phyloP scores from a whole-genome alignment of 1,140 invertebrate genomes.

The Capitella teleta region DNA sequence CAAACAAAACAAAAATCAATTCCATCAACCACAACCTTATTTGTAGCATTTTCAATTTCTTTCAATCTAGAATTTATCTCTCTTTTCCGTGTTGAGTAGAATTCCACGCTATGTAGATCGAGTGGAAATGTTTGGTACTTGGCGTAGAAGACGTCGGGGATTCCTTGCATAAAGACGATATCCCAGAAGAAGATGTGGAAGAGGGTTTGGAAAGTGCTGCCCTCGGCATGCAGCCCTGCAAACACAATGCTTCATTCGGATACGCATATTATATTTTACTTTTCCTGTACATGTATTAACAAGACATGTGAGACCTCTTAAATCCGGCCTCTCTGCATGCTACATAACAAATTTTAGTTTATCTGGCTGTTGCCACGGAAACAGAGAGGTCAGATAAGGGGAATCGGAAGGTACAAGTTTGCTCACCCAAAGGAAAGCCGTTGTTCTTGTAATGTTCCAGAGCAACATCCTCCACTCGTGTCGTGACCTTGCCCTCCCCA shows the following conservation, averaged over 20 bases:
- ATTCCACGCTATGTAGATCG: slow-evolving; percentile 54
- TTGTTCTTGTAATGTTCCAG: slow-evolving; percentile 43
- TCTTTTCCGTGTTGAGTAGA: slow-evolving; percentile 51
- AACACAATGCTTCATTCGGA: too few species aligned
- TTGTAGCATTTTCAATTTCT: slow-evolving; percentile 34
- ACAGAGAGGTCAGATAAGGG: too few species aligned
- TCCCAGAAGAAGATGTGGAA: slow-evolving; percentile 67
- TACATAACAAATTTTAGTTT: too few species aligned
- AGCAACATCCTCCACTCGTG: slow-evolving; percentile 45
- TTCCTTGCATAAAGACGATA: slow-evolving; percentile 52
- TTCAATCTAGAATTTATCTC: slow-evolving; percentile 48
- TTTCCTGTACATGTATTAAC: too few species aligned
- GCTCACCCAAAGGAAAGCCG: slow-evolving; percentile 29
- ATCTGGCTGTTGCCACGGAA: too few species aligned
- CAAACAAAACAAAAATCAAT: not conserved
- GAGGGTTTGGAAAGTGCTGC: slow-evolving; percentile 51
- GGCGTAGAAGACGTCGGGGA: slow-evolving; percentile 56
- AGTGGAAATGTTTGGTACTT: slow-evolving; percentile 56
- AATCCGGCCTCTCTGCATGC: too few species aligned
- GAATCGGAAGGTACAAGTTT: too few species aligned
- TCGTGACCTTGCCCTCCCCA: slow-evolving; percentile 13
- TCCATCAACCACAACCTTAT: slow-evolving; percentile 21
- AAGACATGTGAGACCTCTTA: too few species aligned
- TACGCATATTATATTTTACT: too few species aligned
- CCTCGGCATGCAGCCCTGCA: slow-evolving; percentile 58